A percentile compares a stretch with the other conserved stretches of the same genome.
phyloP scores from a whole-genome alignment of 1,140 invertebrate species.

The Drosophila pallidifrons region DNA sequence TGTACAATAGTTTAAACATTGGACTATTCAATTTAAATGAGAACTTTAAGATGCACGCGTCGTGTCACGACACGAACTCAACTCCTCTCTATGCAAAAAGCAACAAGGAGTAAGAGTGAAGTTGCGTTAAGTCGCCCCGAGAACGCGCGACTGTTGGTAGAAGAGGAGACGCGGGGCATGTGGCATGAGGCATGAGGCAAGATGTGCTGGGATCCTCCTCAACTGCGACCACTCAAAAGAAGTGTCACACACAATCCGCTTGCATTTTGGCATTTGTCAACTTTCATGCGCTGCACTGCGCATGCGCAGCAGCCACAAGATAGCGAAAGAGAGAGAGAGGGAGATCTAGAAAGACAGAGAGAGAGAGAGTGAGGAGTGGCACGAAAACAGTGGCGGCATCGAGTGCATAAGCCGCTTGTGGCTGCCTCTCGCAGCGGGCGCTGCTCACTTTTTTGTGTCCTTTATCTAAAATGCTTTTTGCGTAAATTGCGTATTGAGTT shows the following conservation, averaged over 20 bases:
- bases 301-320: constrained; percentile 62
- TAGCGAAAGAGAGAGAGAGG: constrained; percentile 9
- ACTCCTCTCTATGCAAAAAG: background rate
- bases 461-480: constrained; percentile 84
- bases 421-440: constrained; percentile 18
- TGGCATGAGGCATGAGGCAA: constrained; percentile 1
- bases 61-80: constrained; percentile 3
- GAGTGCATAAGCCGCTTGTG: constrained; percentile 66
- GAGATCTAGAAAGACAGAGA: background rate
- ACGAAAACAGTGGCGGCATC: constrained; percentile 47
- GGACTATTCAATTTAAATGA: too few relatives aligned
- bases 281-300: constrained; percentile 73
- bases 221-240: constrained; percentile 55
- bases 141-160: background rate
- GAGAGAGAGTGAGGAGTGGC: constrained; percentile 28
- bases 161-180: background rate
- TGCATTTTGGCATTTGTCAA: constrained; percentile 83
- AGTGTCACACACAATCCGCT: constrained; percentile 82
- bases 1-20: too few relatives aligned
- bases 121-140: constrained; percentile 17
- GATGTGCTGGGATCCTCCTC: constrained; percentile 6
- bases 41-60: background rate
- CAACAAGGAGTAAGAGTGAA: background rate
- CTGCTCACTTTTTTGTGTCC: constrained; percentile 61
- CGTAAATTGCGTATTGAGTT: constrained; percentile 83